Evolutionary conservation across 1,140 invertebrate species (phyloP).

Genomic region (Drosophila asahinai): DNA sequence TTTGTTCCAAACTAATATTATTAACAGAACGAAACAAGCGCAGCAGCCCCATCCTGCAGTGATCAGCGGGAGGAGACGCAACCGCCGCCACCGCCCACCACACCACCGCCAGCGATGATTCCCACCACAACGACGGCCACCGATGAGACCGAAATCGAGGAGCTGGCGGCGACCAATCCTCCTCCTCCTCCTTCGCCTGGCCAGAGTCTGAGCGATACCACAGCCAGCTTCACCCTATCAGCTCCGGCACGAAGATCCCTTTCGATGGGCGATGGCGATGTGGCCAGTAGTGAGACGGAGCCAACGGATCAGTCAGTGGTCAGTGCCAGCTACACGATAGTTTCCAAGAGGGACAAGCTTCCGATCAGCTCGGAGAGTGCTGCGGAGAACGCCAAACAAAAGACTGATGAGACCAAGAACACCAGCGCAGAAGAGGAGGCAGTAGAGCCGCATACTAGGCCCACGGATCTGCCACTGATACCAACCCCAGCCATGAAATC

Average conservation of each 20-base stretch:
- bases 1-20: slow-evolving; percentile 84
- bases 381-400: slow-evolving; percentile 39
- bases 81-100: slow-evolving; percentile 69
- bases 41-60: slow-evolving; percentile 47
- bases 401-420: slow-evolving; percentile 68
- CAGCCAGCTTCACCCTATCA: slow-evolving; percentile 75
- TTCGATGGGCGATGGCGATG: slow-evolving; percentile 28
- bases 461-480: slow-evolving; percentile 60
- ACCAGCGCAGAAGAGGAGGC: slow-evolving; percentile 13
- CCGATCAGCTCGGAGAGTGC: slow-evolving; percentile 5
- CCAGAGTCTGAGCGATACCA: slow-evolving; percentile 67
- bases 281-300: slow-evolving; percentile 18
- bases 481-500: slow-evolving; percentile 27
- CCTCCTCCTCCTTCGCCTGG: not conserved
- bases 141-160: slow-evolving; percentile 69
- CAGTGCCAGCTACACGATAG: slow-evolving; percentile 81
- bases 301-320: slow-evolving; percentile 51
- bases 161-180: slow-evolving; percentile 21
- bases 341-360: slow-evolving; percentile 55
- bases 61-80: slow-evolving; percentile 49
- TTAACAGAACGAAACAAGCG: slow-evolving; percentile 85
- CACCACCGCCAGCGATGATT: slow-evolving; percentile 63
- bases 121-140: slow-evolving; percentile 52
- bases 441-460: slow-evolving; percentile 31
- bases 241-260: slow-evolving; percentile 55